Conservation (phyloP, 2,797 vertebrate species). For the Scolopax bukidnonensis region DNA sequence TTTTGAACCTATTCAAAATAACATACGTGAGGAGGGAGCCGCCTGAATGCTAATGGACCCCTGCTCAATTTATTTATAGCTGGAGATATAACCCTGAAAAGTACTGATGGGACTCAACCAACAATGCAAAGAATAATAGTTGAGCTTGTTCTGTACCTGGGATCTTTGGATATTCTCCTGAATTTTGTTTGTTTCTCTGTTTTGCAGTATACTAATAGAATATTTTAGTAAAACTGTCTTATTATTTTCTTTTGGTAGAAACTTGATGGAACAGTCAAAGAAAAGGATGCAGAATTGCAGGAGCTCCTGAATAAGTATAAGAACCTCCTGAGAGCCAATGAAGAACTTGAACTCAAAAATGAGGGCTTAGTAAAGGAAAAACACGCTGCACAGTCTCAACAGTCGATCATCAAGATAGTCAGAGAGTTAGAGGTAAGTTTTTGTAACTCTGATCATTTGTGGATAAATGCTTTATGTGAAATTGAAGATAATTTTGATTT, state of each 20-base stretch:
- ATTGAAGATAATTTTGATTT: background rate
- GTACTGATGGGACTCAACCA: background rate
- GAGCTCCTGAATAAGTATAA: constrained; percentile 85
- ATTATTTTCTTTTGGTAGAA: constrained; percentile 77
- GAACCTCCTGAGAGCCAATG: constrained; percentile 82
- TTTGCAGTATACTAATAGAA: background rate
- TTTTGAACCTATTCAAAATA: background rate
- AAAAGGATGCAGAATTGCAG: constrained; percentile 87
- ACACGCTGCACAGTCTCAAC: constrained; percentile 82
- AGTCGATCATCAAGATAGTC: constrained; percentile 82
- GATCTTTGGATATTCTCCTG: background rate
- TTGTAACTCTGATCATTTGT: background rate
- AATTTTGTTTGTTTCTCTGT: background rate
- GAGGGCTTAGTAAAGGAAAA: constrained; percentile 85
- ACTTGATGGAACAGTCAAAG: constrained; percentile 83
- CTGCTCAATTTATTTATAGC: background rate
- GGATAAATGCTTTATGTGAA: background rate
- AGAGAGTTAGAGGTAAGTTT: constrained; percentile 85
- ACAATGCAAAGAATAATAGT: background rate
- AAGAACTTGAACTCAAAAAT: constrained; percentile 84
- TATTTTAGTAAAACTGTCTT: background rate
- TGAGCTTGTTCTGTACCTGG: background rate
- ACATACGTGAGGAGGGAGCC: background rate
- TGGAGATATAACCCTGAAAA: background rate
- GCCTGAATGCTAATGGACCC: background rate